Percentiles rank a stretch among this genome's conserved stretches.
These are phyloP conservation scores for Drosophila subquinaria DNA, from an alignment of 2,888 invertebrate species.

Conservation along the genomic window DNA sequence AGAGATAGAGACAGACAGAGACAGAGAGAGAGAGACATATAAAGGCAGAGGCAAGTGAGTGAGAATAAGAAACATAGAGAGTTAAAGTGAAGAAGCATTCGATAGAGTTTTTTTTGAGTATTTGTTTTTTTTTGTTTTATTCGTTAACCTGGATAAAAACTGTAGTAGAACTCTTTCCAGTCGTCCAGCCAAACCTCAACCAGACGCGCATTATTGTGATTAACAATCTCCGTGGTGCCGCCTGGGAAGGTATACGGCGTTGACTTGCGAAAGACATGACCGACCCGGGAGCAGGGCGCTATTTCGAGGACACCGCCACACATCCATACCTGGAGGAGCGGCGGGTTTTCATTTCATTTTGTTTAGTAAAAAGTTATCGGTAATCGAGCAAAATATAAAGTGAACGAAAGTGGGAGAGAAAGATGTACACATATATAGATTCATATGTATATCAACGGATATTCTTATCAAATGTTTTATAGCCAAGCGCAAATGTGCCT, in stretches of 20 bases:
- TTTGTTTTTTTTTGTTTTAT: constrained; percentile 26
- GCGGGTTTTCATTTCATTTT: constrained; percentile 16
- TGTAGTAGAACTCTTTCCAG: constrained; percentile 99
- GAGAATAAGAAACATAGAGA: constrained; percentile 38
- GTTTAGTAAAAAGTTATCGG: constrained; percentile 13
- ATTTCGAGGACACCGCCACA: constrained; percentile 98
- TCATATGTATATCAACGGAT: constrained; percentile 11
- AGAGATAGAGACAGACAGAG: constrained; percentile 35
- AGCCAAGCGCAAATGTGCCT: constrained; percentile 58
- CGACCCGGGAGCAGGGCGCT: constrained; percentile 97
- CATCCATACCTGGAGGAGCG: constrained; percentile 94
- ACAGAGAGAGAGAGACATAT: constrained; percentile 12
- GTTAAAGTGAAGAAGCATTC: constrained; percentile 71
- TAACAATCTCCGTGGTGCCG: constrained; percentile 98
- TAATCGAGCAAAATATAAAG: constrained; percentile 32
- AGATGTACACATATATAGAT: constrained; percentile 55
- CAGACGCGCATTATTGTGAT: constrained; percentile 99
- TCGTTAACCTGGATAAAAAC: constrained; percentile 96
- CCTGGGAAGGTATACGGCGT: constrained; percentile 99
- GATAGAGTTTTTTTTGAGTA: constrained; percentile 27
- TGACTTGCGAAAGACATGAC: constrained; percentile 98
- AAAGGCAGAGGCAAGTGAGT: constrained; percentile 33
- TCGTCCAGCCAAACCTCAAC: constrained; percentile 99
- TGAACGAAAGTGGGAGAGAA: constrained; percentile 51
- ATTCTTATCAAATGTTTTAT: constrained; percentile 32